Percentiles rank a stretch among this genome's conserved stretches.
Evolutionary conservation across 2,113 vertebrate genomes (phyloP).

Genomic region (Ptilorrhoa leucosticta): DNA sequence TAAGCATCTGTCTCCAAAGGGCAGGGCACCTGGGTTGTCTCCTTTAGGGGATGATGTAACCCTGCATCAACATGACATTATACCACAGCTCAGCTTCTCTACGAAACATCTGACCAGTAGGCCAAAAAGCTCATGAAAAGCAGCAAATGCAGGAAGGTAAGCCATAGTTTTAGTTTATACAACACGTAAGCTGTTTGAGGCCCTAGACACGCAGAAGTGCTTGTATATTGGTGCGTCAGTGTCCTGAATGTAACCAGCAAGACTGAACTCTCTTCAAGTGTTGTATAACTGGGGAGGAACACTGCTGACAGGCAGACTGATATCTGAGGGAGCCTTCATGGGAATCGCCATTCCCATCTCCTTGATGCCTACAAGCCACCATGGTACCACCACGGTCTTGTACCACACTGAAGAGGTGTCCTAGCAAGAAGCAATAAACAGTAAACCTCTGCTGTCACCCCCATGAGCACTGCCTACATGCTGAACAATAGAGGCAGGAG

Average conservation of each 20-base stretch:
- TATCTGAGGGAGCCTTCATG: accelerated
- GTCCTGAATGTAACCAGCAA: neutral
- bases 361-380: neutral
- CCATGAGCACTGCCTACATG: neutral
- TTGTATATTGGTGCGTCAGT: neutral
- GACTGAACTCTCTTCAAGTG: neutral
- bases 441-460: neutral
- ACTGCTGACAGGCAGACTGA: accelerated
- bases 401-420: neutral
- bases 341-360: accelerated
- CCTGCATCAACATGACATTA: neutral
- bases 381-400: neutral
- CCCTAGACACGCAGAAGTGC: neutral
- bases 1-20: neutral
- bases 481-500: neutral
- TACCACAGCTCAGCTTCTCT: neutral
- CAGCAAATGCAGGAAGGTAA: neutral
- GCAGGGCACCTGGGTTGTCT: neutral
- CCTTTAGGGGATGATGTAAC: neutral
- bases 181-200: neutral
- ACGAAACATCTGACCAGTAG: neutral
- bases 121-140: neutral
- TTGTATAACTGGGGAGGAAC: accelerated
- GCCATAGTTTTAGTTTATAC: neutral
- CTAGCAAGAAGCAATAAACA: neutral